Evolutionary conservation across 1,140 invertebrate genomes (phyloP).

Genomic region (Leptinotarsa texana): DNA sequence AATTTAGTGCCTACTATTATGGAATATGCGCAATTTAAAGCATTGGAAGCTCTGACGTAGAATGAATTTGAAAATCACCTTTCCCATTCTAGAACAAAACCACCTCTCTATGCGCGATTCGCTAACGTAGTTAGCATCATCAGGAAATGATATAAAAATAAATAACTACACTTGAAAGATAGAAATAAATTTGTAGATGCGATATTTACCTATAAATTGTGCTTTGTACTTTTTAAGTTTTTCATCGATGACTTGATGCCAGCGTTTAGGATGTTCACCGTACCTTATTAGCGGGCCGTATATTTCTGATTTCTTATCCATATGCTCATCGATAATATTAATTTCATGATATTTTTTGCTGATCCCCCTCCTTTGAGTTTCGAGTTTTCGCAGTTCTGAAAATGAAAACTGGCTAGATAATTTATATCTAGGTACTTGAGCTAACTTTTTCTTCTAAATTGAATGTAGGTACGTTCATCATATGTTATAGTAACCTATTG

Average conservation of each 20-base stretch:
- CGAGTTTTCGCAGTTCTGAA: slow-evolving; percentile 62
- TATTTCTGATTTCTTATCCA: slow-evolving; percentile 58
- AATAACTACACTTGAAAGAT: no score
- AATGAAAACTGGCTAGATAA: slow-evolving; percentile 19
- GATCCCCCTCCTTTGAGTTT: slow-evolving; percentile 53
- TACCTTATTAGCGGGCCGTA: slow-evolving; percentile 59
- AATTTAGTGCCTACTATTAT: no score
- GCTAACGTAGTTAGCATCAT: no score
- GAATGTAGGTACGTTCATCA: neutral
- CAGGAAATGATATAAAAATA: no score
- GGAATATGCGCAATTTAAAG: no score
- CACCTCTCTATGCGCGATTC: no score
- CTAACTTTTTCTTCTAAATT: neutral
- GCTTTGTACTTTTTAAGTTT: slow-evolving; percentile 53
- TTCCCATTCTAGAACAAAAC: no score
- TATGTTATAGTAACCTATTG: no score
- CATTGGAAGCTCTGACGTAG: no score
- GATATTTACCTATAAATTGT: slow-evolving; percentile 49
- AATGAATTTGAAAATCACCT: no score
- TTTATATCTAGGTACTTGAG: no score
- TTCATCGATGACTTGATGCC: slow-evolving; percentile 58
- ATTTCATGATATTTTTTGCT: slow-evolving; percentile 51
- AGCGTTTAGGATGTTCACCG: slow-evolving; percentile 59
- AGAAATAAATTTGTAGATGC: no score
- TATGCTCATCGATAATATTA: slow-evolving; percentile 55